Percentiles rank a stretch among this genome's conserved stretches.
Evolutionary conservation across 2,797 vertebrate genomes (phyloP).

Genomic region (Danio aesculapii): DNA sequence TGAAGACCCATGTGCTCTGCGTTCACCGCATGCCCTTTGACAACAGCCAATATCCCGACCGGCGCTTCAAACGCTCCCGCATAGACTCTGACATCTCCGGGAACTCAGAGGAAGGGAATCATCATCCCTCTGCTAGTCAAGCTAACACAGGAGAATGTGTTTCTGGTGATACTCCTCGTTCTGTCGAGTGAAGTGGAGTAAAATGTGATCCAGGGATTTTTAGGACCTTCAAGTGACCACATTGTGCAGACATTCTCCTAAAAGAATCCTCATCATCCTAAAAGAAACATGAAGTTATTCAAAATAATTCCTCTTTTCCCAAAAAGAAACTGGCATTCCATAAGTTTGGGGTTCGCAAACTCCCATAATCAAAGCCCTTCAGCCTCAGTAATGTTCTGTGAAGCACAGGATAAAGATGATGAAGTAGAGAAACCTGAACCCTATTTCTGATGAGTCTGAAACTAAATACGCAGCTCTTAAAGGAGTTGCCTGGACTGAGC

Average conservation of each 20-base stretch:
- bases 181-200: constrained; percentile 68
- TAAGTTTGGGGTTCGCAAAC: constrained; percentile 25
- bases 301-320: neutral
- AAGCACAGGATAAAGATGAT: constrained; percentile 62
- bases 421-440: constrained; percentile 52
- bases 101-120: constrained; percentile 75
- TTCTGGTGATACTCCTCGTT: constrained; percentile 66
- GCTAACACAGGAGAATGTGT: constrained; percentile 69
- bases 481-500: constrained; percentile 64
- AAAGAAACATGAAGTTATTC: constrained; percentile 8
- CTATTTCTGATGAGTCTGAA: constrained; percentile 57
- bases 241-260: neutral
- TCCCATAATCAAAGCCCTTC: neutral
- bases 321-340: constrained; percentile 1
- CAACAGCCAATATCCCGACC: constrained; percentile 94
- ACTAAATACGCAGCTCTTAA: constrained; percentile 58
- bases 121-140: constrained; percentile 59
- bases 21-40: constrained; percentile 98
- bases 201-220: constrained; percentile 46
- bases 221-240: constrained; percentile 27
- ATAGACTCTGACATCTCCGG: constrained; percentile 79
- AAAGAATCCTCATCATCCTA: constrained; percentile 2
- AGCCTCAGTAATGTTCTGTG: constrained; percentile 32
- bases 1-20: constrained; percentile 94
- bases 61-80: constrained; percentile 91